These are phyloP conservation scores for Helicoverpa zea DNA, from an alignment of 1,140 invertebrate genomes.

Conservation along the genomic window DNA sequence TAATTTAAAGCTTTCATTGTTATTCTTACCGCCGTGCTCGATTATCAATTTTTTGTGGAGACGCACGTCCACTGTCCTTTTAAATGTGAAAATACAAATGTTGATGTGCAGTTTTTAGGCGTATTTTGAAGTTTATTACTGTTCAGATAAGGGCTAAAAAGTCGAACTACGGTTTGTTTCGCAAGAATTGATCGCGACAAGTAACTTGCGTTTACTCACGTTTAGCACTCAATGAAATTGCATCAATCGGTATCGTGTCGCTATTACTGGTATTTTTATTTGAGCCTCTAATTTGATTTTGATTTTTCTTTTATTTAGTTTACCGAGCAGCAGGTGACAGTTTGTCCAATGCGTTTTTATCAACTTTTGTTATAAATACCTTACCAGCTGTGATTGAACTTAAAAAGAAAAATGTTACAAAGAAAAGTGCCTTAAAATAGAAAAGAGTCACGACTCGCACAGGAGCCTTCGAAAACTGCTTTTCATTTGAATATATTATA, in stretches of 20 bases:
- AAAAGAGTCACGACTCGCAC: too few relatives aligned
- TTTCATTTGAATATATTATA: neutral
- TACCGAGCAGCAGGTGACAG: constrained; percentile 66
- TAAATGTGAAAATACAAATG: constrained; percentile 56
- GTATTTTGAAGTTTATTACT: constrained; percentile 59
- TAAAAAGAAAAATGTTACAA: too few relatives aligned
- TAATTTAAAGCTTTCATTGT: constrained; percentile 83
- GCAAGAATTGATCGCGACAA: constrained; percentile 69
- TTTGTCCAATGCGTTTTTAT: constrained; percentile 56
- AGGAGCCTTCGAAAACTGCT: neutral
- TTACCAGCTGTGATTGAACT: neutral
- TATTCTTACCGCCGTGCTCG: constrained; percentile 73
- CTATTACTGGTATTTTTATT: constrained; percentile 83
- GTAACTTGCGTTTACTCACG: constrained; percentile 79
- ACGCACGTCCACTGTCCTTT: constrained; percentile 73
- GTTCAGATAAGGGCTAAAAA: constrained; percentile 60
- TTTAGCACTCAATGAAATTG: constrained; percentile 83
- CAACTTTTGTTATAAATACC: neutral
- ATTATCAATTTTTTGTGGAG: constrained; percentile 79
- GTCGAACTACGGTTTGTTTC: constrained; percentile 47
- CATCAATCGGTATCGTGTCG: constrained; percentile 79
- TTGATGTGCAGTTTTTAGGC: constrained; percentile 36
- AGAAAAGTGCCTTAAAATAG: too few relatives aligned
- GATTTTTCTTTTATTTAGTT: constrained; percentile 62
- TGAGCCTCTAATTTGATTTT: constrained; percentile 76